Evolutionary conservation across 1,140 invertebrate genomes (phyloP).

Genomic region (Apolygus lucorum): DNA sequence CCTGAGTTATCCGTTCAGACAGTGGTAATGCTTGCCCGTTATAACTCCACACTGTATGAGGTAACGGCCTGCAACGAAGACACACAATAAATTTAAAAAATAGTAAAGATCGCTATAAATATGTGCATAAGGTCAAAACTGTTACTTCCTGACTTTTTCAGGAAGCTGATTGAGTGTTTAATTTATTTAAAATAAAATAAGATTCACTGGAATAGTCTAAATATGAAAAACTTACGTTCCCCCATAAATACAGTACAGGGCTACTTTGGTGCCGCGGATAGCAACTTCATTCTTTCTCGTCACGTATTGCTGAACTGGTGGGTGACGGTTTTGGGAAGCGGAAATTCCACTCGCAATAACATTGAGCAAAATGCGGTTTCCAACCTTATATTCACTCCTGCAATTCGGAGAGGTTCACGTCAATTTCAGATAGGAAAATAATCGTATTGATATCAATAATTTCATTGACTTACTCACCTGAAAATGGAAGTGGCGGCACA

Average conservation of each 20-base stretch:
- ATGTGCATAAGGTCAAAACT: too few relatives aligned
- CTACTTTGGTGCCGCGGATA: conserved; percentile 66
- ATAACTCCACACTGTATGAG: conserved; percentile 77
- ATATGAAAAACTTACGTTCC: conserved; percentile 83
- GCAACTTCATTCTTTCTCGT: conserved; percentile 78
- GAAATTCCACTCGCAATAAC: conserved; percentile 68
- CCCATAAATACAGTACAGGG: conserved; percentile 82
- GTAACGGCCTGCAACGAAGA: conserved; percentile 54
- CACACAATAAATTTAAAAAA: too few relatives aligned
- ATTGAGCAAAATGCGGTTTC: conserved; percentile 68
- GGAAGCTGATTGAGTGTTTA: too few relatives aligned
- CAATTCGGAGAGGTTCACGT: conserved; percentile 17
- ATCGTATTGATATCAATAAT: too few relatives aligned
- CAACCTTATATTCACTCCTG: conserved; percentile 83
- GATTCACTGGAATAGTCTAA: too few relatives aligned
- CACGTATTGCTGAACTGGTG: conserved; percentile 70
- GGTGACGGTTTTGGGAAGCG: conserved; percentile 63
- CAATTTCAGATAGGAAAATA: too few relatives aligned
- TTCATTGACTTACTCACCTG: conserved; percentile 35
- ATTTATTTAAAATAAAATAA: too few relatives aligned
- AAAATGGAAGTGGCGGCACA: conserved; percentile 81
- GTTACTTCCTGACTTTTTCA: too few relatives aligned
- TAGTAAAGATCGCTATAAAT: too few relatives aligned
- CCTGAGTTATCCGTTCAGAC: conserved; percentile 65
- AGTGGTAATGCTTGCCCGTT: conserved; percentile 56